phyloP scores from a whole-genome alignment of 2,797 vertebrate species.

The Neosalanx taihuensis region DNA sequence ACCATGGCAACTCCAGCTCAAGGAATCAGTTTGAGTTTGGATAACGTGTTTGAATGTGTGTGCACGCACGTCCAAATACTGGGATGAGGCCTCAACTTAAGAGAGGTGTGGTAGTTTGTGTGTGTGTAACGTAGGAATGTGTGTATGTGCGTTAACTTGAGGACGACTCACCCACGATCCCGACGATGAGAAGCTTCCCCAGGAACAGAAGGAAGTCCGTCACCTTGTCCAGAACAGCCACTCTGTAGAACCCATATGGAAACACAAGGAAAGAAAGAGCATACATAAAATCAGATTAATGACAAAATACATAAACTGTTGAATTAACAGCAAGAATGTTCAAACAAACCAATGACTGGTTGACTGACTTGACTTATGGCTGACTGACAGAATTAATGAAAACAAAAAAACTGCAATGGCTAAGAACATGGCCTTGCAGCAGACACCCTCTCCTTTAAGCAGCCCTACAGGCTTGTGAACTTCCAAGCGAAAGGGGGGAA shows the following conservation, averaged over 20 bases:
- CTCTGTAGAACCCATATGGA: constrained; percentile 68
- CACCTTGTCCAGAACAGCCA: constrained; percentile 93
- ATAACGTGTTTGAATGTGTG: neutral
- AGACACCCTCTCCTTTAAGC: neutral
- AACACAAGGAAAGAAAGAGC: neutral
- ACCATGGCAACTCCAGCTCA: neutral
- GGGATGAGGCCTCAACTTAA: too few species aligned
- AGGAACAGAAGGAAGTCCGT: constrained; percentile 96
- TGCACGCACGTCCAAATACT: neutral
- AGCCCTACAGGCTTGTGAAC: too few species aligned
- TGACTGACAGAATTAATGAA: neutral
- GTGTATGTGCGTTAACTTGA: neutral
- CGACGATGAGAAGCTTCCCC: constrained; percentile 93
- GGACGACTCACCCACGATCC: constrained; percentile 86
- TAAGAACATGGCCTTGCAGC: neutral
- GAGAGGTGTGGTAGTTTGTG: neutral
- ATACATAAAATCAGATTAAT: neutral
- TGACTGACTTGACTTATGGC: too few species aligned
- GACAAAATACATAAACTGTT: neutral
- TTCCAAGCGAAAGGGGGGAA: too few species aligned
- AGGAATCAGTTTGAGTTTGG: neutral
- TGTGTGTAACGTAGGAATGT: neutral
- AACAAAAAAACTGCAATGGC: neutral
- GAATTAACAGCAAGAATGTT: neutral
- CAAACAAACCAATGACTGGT: too few species aligned